Conservation (phyloP, 2,113 vertebrate genomes). For the Thomomys bottae region DNA sequence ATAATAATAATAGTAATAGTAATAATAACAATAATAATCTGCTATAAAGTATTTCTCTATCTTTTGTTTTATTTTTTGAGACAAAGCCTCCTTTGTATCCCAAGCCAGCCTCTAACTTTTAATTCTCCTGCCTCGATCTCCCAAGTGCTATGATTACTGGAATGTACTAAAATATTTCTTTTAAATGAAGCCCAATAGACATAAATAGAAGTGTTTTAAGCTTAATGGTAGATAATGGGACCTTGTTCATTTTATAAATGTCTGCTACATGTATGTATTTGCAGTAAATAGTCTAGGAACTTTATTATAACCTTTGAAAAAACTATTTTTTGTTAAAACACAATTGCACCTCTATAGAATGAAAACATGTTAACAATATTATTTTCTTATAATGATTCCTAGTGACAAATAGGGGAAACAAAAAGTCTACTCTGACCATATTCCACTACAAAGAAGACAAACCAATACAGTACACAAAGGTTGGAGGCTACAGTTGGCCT, state of each 20-base stretch:
- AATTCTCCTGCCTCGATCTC: no score
- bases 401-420: background rate
- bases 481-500: background rate
- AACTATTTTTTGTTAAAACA: constrained; percentile 40
- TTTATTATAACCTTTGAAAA: constrained; percentile 18
- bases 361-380: background rate
- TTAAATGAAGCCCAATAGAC: background rate
- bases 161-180: background rate
- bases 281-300: background rate
- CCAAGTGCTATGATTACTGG: no score
- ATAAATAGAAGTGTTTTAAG: background rate
- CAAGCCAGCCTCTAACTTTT: no score
- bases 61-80: no score
- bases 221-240: constrained; percentile 4
- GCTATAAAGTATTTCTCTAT: no score
- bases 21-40: no score
- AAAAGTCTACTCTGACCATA: background rate
- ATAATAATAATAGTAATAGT: no score
- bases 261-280: background rate
- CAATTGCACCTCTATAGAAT: background rate
- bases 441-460: background rate
- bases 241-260: background rate
- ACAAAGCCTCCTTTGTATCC: no score
- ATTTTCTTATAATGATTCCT: background rate
- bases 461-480: background rate